phyloP scores from a whole-genome alignment of 2,797 vertebrate species.

The Champsocephalus esox region DNA sequence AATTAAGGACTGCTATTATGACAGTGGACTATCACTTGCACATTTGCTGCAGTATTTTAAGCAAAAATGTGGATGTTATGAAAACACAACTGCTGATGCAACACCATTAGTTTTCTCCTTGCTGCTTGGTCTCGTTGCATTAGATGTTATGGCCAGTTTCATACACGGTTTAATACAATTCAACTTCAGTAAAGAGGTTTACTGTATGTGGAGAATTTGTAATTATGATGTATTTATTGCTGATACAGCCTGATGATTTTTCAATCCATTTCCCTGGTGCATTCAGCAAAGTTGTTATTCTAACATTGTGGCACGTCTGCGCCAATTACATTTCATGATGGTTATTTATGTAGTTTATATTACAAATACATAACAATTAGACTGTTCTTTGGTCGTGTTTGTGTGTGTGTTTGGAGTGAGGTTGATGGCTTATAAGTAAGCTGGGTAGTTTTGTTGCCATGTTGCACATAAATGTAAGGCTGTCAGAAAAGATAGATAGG shows the following conservation, averaged over 20 bases:
- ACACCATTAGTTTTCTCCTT: not conserved
- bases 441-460: not conserved
- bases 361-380: conserved; percentile 29
- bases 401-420: not conserved
- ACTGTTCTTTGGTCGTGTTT: not conserved
- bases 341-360: conserved; percentile 55
- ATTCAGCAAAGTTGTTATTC: conserved; percentile 16
- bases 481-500: not conserved
- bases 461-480: not conserved
- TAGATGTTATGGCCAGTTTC: not conserved
- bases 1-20: conserved; percentile 3
- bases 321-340: conserved; percentile 47
- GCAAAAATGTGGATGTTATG: not conserved
- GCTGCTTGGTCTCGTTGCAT: not conserved
- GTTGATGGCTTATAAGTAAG: not conserved
- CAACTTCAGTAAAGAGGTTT: not conserved
- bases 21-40: conserved; percentile 4
- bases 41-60: conserved; percentile 3
- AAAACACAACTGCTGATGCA: conserved; percentile 23
- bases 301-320: conserved; percentile 23
- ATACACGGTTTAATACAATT: conserved; percentile 1
- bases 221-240: conserved; percentile 8
- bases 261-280: conserved; percentile 3
- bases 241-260: not conserved
- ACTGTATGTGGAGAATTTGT: not conserved